phyloP scores from a whole-genome alignment of 2,888 invertebrate genomes.

The Spisula solida region DNA sequence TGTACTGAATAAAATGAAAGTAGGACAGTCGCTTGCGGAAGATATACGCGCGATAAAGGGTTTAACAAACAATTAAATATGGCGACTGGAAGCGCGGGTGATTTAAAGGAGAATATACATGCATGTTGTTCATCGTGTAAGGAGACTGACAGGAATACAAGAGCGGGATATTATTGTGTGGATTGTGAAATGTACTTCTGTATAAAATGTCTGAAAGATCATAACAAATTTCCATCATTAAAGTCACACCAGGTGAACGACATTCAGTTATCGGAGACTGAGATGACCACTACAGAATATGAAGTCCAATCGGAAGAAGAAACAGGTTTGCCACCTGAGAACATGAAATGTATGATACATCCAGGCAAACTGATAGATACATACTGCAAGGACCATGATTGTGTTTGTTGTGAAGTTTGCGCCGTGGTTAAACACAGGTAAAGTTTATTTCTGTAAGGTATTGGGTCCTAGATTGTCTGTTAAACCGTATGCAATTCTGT shows the following conservation, averaged over 20 bases:
- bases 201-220: not conserved
- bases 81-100: not conserved
- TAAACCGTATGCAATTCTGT: too few species aligned
- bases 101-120: not conserved
- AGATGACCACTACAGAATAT: not conserved
- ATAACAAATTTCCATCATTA: not conserved
- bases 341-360: constrained; percentile 5
- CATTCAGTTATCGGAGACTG: not conserved
- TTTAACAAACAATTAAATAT: not conserved
- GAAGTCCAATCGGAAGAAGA: not conserved
- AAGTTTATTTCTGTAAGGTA: not conserved
- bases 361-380: constrained; percentile 25
- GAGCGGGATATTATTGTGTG: not conserved
- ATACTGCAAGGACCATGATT: constrained; percentile 29
- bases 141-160: not conserved
- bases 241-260: not conserved
- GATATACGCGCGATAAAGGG: not conserved
- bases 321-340: not conserved
- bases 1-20: not conserved
- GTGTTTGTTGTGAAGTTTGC: constrained; percentile 30
- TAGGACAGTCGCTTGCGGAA: not conserved
- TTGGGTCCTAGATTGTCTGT: not conserved
- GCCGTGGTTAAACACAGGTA: constrained; percentile 33
- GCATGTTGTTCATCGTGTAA: not conserved
- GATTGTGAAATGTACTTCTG: not conserved